Conservation (phyloP, 1,140 invertebrate genomes). For the Thaumetopoea pityocampa region DNA sequence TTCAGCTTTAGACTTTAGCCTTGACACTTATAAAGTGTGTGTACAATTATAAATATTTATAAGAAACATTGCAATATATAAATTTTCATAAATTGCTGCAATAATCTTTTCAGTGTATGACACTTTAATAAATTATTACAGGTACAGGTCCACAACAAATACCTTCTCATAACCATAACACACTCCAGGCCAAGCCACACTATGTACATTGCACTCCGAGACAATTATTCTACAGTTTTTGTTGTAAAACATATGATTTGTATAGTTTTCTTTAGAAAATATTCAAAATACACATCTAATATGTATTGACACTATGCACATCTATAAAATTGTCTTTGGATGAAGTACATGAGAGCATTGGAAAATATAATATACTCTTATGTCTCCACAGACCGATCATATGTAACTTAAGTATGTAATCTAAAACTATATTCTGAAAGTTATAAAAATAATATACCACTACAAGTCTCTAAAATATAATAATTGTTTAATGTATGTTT, state of each 20-base stretch:
- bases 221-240: slow-evolving; percentile 35
- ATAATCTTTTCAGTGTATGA: slow-evolving; percentile 50
- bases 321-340: slow-evolving; percentile 44
- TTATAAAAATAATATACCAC: slow-evolving; percentile 60
- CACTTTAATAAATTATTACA: slow-evolving; percentile 57
- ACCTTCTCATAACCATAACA: slow-evolving; percentile 45
- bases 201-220: slow-evolving; percentile 58
- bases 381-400: slow-evolving; percentile 38
- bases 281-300: slow-evolving; percentile 37
- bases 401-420: slow-evolving; percentile 36
- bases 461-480: slow-evolving; percentile 55
- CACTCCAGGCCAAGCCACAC: slow-evolving; percentile 60
- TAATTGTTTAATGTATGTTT: slow-evolving; percentile 49
- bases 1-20: slow-evolving; percentile 32
- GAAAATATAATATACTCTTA: slow-evolving; percentile 49
- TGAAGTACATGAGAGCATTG: slow-evolving; percentile 41
- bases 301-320: slow-evolving; percentile 33
- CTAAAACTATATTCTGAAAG: slow-evolving; percentile 47
- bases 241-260: slow-evolving; percentile 28
- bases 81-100: slow-evolving; percentile 39
- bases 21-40: slow-evolving; percentile 24
- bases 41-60: slow-evolving; percentile 20
- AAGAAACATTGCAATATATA: slow-evolving; percentile 22
- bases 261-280: slow-evolving; percentile 42
- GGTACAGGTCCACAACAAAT: slow-evolving; percentile 41